phyloP scores from a whole-genome alignment of 2,888 invertebrate genomes.

The Ochlodes sylvanus region DNA sequence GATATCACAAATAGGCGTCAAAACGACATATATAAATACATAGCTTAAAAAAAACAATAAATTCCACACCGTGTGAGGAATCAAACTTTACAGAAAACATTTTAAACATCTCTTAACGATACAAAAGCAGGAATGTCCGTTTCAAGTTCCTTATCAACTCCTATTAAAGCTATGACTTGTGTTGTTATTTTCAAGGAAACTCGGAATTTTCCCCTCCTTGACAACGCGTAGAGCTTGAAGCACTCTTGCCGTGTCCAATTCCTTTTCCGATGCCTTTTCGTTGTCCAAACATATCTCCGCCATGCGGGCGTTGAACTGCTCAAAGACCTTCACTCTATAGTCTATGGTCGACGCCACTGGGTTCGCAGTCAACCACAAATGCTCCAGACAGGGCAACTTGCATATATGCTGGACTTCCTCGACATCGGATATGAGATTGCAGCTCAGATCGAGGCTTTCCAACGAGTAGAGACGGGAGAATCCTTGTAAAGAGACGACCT shows the following conservation, averaged over 20 bases:
- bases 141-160: slow-evolving; percentile 64
- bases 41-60: slow-evolving; percentile 28
- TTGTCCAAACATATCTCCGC: slow-evolving; percentile 94
- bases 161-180: slow-evolving; percentile 75
- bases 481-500: slow-evolving; percentile 88
- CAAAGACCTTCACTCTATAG: slow-evolving; percentile 95
- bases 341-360: slow-evolving; percentile 94
- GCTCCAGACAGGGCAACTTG: slow-evolving; percentile 93
- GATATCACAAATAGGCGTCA: slow-evolving; percentile 45
- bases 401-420: slow-evolving; percentile 93
- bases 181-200: slow-evolving; percentile 80
- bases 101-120: not conserved
- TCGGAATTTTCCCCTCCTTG: slow-evolving; percentile 88
- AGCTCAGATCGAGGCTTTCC: slow-evolving; percentile 93
- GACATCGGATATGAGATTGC: slow-evolving; percentile 92
- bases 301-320: slow-evolving; percentile 93
- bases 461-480: slow-evolving; percentile 94
- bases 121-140: slow-evolving; percentile 26
- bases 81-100: slow-evolving; percentile 23
- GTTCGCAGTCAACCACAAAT: slow-evolving; percentile 94
- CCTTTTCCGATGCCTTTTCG: slow-evolving; percentile 93
- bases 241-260: slow-evolving; percentile 96
- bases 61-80: slow-evolving; percentile 36
- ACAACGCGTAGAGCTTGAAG: slow-evolving; percentile 94
- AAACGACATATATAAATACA: slow-evolving; percentile 39